phyloP scores from a whole-genome alignment of 2,113 vertebrate genomes.

The Oceanites oceanicus region DNA sequence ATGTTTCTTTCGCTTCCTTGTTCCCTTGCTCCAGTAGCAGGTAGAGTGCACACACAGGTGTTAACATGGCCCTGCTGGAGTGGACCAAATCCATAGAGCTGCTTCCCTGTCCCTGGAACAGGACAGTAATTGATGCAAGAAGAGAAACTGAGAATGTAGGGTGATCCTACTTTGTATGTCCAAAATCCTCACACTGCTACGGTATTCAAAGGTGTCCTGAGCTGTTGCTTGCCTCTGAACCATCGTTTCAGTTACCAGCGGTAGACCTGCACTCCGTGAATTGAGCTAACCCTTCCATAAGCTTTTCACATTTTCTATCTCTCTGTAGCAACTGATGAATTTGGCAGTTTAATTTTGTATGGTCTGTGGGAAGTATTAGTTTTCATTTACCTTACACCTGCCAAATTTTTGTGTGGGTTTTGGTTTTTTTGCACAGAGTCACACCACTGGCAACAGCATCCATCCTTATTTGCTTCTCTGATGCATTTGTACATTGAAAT shows the following conservation, averaged over 20 bases:
- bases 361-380: not conserved
- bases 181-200: not conserved
- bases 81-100: not conserved
- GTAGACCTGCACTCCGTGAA: not conserved
- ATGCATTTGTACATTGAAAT: not conserved
- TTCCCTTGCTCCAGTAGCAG: not conserved
- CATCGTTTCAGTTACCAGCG: not conserved
- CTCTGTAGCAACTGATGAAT: not conserved
- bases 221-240: not conserved
- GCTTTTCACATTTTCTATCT: not conserved
- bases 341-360: not conserved
- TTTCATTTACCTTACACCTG: not conserved
- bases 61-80: not conserved
- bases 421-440: not conserved
- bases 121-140: not conserved
- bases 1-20: accelerated
- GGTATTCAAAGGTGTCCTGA: not conserved
- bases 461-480: not conserved
- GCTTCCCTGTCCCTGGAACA: not conserved
- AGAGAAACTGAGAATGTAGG: not conserved
- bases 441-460: not conserved
- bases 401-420: not conserved
- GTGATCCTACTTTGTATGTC: not conserved
- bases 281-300: not conserved
- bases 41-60: not conserved